Evolutionary conservation across 2,888 invertebrate genomes (phyloP), one percentile per base, ranked within the genome.

Genomic region (Machimus rusticus): DNA sequence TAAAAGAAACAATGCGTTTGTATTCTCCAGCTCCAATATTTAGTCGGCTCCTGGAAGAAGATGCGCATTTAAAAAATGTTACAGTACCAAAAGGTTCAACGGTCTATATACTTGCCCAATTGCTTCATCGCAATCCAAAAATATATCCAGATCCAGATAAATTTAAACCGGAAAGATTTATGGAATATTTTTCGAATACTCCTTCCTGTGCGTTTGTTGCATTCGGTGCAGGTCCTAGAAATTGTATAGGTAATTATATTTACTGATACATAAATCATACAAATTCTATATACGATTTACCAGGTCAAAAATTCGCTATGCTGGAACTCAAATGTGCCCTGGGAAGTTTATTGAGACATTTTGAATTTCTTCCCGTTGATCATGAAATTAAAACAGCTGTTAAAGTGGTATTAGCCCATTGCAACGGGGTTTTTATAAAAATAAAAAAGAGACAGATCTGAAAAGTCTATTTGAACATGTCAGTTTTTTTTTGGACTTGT

Each of bases 1-100:
- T 94, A 55, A 95, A 94, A 89, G 95, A 95, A 91, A 92, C 93
- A 0, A 90, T 94, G n/a, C 92, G 95, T 82, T 89, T 94, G 12
- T 94, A 94, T 91, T 94, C 95, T 1, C 93, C 94, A 12, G 94
- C 93, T 19, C 94, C 95, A 1, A 90, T 92, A 74, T 93, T 94
- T 88, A 93, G 93, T 31, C 92, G 94, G 86, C 89, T 89, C 19
- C 88, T 94, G 2, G 90, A 90, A 0, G 92, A 94, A 88, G 94
- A 94, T 89, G 90, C 93, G 5, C 88, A 91, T 87, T 90, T 94
- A 88, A 93, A 93, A 91, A 89, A 91, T 6, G 3, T 90, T 2
- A 89, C 88, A 0, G 90, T 94, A 37, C 94, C 94, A 1, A 93
- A 93, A 88, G 93, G 92, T 1, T 91, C 92, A 0, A 91, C 90